These are phyloP conservation scores for Julus scandinavius DNA, from an alignment of 2,888 invertebrate genomes.

Conservation along the genomic window DNA sequence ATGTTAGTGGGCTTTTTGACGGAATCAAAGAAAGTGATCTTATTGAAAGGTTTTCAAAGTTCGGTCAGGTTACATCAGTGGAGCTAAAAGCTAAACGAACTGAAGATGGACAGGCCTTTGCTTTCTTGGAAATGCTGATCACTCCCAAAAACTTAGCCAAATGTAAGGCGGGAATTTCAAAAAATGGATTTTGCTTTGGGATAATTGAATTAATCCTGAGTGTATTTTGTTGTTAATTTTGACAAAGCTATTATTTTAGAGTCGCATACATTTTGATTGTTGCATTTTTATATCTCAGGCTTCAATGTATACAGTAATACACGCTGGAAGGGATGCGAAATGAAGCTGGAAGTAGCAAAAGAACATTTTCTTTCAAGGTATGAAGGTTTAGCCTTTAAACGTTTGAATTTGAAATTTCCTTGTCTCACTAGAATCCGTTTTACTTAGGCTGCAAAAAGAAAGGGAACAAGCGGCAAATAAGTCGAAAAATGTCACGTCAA, in stretches of 20 bases:
- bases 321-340: slow-evolving; percentile 43
- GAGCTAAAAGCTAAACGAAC: slow-evolving; percentile 1
- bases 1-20: slow-evolving; percentile 35
- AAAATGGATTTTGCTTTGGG: too few species aligned
- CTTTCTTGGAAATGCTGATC: slow-evolving; percentile 47
- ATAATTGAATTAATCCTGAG: too few species aligned
- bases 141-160: background rate
- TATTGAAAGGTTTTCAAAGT: slow-evolving; percentile 36
- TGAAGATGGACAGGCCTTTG: slow-evolving; percentile 14
- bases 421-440: too few species aligned
- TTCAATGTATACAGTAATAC: slow-evolving; percentile 50
- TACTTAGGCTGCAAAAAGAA: slow-evolving; percentile 31
- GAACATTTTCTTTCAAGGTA: slow-evolving; percentile 53
- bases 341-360: slow-evolving; percentile 51
- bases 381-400: background rate
- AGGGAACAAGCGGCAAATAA: background rate
- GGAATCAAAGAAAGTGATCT: slow-evolving; percentile 43
- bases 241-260: too few species aligned
- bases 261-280: background rate
- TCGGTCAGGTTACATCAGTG: slow-evolving; percentile 21
- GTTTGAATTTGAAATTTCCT: background rate
- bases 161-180: slow-evolving; percentile 20
- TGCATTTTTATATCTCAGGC: background rate
- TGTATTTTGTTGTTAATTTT: too few species aligned
- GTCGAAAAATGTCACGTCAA: background rate